phyloP scores from a whole-genome alignment of 2,888 invertebrate genomes.

The Conomelus anceps region DNA sequence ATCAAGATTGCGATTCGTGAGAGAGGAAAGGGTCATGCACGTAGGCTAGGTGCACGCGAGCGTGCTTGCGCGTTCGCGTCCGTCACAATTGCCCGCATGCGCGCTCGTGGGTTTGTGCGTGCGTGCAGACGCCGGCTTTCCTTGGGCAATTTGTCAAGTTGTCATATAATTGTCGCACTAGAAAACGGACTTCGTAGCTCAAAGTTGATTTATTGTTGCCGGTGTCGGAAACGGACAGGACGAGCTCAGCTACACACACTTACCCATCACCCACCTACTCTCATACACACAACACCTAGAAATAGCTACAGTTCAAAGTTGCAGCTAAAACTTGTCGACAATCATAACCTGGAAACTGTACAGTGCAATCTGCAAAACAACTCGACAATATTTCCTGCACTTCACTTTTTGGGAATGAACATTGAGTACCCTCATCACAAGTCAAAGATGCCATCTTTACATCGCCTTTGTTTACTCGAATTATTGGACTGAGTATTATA shows the following conservation, averaged over 20 bases:
- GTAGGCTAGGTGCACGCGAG: neutral
- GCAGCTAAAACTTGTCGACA: neutral
- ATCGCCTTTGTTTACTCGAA: neutral
- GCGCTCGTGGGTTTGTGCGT: neutral
- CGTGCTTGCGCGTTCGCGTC: neutral
- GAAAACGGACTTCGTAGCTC: neutral
- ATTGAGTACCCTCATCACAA: neutral
- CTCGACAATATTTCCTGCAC: neutral
- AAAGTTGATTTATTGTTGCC: neutral
- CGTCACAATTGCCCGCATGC: neutral
- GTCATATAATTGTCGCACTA: neutral
- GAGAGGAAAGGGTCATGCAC: neutral
- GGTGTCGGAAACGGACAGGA: neutral
- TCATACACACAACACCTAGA: neutral
- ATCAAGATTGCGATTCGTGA: neutral
- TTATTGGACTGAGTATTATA: too few relatives aligned
- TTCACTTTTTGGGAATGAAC: too few relatives aligned
- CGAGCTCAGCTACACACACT: neutral
- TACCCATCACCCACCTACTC: too few relatives aligned
- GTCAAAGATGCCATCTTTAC: neutral
- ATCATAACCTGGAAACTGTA: neutral
- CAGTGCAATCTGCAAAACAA: neutral
- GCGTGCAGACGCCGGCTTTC: neutral
- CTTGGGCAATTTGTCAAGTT: neutral
- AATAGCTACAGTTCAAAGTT: neutral